A percentile compares a stretch with the other conserved stretches of the same genome.
These are phyloP conservation scores for Galaxea fascicularis DNA, from an alignment of 92 coral and sea anemone species.

Conservation along the genomic window DNA sequence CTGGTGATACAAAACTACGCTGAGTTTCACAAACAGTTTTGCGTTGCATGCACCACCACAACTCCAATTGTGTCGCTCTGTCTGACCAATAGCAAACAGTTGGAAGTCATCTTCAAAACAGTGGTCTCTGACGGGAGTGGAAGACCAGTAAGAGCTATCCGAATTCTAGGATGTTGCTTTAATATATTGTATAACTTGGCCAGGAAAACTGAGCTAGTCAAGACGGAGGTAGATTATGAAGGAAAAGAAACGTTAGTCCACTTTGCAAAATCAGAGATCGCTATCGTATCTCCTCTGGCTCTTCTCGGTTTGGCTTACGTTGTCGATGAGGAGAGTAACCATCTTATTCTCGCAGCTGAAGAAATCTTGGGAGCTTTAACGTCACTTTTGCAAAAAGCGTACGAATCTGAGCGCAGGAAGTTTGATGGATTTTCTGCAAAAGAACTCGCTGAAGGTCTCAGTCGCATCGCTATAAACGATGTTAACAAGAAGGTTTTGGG, in stretches of 20 bases:
- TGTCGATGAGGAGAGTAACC: slow-evolving; percentile 61
- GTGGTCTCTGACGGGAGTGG: not conserved
- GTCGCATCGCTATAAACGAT: slow-evolving; percentile 56
- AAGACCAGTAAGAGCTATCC: slow-evolving; percentile 35
- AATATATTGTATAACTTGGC: slow-evolving; percentile 42
- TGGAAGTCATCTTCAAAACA: slow-evolving; percentile 10
- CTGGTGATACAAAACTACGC: slow-evolving; percentile 46
- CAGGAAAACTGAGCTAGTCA: slow-evolving; percentile 20
- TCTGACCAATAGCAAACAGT: slow-evolving; percentile 17
- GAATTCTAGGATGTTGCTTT: slow-evolving; percentile 32
- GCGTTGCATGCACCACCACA: slow-evolving; percentile 26
- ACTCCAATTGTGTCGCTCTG: slow-evolving; percentile 33
- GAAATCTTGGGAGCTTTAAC: slow-evolving; percentile 41
- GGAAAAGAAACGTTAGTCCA: slow-evolving; percentile 34
- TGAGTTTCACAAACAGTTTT: slow-evolving; percentile 41
- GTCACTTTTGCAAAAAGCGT: slow-evolving; percentile 44
- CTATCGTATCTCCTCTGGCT: slow-evolving; percentile 47
- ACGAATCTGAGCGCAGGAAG: slow-evolving; percentile 41
- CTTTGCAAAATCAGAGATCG: slow-evolving; percentile 58
- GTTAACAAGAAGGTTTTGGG: slow-evolving; percentile 62
- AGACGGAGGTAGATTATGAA: slow-evolving; percentile 8
- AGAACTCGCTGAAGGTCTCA: slow-evolving; percentile 67
- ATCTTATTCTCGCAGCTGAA: slow-evolving; percentile 47
- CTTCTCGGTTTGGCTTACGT: slow-evolving; percentile 60
- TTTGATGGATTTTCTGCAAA: slow-evolving; percentile 64